A percentile compares a stretch with the other conserved stretches of the same genome.
phyloP scores from a whole-genome alignment of 2,113 vertebrate genomes.

The Dendropsophus ebraccatus region DNA sequence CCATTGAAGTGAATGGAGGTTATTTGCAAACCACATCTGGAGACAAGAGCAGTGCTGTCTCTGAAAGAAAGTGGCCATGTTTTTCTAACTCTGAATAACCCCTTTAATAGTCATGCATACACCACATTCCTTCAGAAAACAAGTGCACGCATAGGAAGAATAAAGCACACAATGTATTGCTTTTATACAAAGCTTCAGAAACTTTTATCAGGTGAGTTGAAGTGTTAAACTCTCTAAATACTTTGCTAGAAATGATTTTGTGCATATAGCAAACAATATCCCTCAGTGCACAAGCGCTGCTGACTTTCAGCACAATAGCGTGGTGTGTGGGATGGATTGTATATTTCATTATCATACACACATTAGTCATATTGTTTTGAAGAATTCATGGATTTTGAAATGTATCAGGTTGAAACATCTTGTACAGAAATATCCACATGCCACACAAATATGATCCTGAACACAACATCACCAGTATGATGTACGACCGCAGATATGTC shows the following conservation, averaged over 20 bases:
- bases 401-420: not conserved
- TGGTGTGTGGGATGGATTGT: constrained; percentile 29
- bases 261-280: not conserved
- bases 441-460: not conserved
- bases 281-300: not conserved
- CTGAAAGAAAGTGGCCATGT: no score
- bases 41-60: no score
- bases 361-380: constrained; percentile 48
- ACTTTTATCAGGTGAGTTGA: not conserved
- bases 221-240: not conserved
- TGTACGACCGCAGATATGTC: not conserved
- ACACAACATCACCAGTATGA: not conserved
- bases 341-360: constrained; percentile 47
- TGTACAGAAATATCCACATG: constrained; percentile 18
- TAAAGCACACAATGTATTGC: not conserved
- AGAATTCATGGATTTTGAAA: constrained; percentile 39
- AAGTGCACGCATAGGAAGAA: not conserved
- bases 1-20: no score
- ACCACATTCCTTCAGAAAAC: not conserved
- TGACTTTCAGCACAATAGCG: not conserved
- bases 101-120: not conserved
- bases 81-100: no score
- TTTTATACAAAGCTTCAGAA: not conserved
- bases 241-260: not conserved
- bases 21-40: no score